Base-by-base conservation (phyloP, 2,113 vertebrate species). In the Fulica atra region DNA sequence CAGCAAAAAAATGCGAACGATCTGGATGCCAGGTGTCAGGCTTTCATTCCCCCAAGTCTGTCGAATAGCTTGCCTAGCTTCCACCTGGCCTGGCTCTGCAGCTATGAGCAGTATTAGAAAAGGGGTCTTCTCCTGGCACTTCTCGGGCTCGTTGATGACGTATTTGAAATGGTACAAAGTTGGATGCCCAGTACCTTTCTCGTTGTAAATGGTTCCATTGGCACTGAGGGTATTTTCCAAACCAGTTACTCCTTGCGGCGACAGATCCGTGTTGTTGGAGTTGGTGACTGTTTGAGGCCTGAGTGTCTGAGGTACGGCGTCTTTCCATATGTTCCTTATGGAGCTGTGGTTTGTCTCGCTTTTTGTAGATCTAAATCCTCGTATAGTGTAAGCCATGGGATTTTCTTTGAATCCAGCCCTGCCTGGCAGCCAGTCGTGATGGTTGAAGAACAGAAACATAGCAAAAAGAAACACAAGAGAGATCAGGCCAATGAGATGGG, bases 41-140 rank as follows among this genome's bases (percentile, higher is more conserved):
- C 98, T 99, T 93, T 99, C 98, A 0, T 99, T 99, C 16, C 99
- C 99, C 99, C 99, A 99, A 0, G 99, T 99, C 95, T 99, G 98
- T n/a, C 99, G 98, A 50, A 99, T 99, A 31, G 99, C 99, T 50
- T 99, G 98, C 85, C 99, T 98, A 3, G 99, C 99, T 83, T 99
- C 99, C 36, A 96, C 97, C 92, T 99, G 99, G 61, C 98, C 97
- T 12, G 99, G 99, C 89, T 99, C 99, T 9, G 99, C 99, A 36
- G 99, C 98, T 81, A 99, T 99, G 72, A 99, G 97, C 65, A 99
- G 42, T 96, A 99, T 98, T 74, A 99, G 97, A 92, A 99, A 99
- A 16, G 99, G 99, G 8, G 35, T 97, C 81, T 95, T 96, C 21
- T 97, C 96, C 80, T 96, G 96, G 84, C 99, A 99, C 96, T 99